These are phyloP conservation scores for Leptothorax acervorum DNA, from an alignment of 2,888 invertebrate species.

Conservation along the genomic window DNA sequence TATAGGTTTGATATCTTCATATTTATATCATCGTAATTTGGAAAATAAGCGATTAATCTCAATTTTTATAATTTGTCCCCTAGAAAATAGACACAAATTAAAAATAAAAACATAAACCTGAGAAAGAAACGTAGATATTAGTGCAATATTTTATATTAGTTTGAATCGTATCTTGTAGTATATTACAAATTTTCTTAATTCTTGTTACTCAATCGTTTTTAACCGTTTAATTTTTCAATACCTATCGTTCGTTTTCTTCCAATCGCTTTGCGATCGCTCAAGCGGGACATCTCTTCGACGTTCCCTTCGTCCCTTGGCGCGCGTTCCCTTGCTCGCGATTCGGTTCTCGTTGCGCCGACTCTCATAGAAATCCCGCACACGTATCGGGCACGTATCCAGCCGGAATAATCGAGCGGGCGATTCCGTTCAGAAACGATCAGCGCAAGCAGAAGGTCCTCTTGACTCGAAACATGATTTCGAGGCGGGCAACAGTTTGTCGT, in stretches of 20 bases:
- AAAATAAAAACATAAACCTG: neutral
- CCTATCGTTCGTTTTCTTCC: conserved; percentile 52
- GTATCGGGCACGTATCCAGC: conserved; percentile 74
- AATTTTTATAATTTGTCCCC: conserved; percentile 5
- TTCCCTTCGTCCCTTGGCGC: conserved; percentile 39
- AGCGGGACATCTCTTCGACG: conserved; percentile 60
- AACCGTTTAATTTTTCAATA: conserved; percentile 43
- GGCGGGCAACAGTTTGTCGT: conserved; percentile 76
- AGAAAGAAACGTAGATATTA: neutral
- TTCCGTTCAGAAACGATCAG: conserved; percentile 68
- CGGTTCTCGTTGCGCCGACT: conserved; percentile 41
- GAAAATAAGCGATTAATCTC: neutral
- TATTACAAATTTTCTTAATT: neutral
- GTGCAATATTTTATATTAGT: neutral
- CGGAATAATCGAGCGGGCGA: conserved; percentile 79
- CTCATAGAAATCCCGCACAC: conserved; percentile 72
- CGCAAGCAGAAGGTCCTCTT: conserved; percentile 64
- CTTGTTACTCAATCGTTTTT: neutral
- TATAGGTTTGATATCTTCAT: neutral
- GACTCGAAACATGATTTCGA: conserved; percentile 73
- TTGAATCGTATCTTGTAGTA: neutral
- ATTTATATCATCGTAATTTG: neutral
- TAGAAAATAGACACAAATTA: neutral
- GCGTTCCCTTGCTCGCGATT: conserved; percentile 1
- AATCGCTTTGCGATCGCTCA: conserved; percentile 52